Evolutionary conservation across 2,113 vertebrate species (phyloP), one percentile per base, ranked within the genome.

Genomic region (Leptosomus discolor): DNA sequence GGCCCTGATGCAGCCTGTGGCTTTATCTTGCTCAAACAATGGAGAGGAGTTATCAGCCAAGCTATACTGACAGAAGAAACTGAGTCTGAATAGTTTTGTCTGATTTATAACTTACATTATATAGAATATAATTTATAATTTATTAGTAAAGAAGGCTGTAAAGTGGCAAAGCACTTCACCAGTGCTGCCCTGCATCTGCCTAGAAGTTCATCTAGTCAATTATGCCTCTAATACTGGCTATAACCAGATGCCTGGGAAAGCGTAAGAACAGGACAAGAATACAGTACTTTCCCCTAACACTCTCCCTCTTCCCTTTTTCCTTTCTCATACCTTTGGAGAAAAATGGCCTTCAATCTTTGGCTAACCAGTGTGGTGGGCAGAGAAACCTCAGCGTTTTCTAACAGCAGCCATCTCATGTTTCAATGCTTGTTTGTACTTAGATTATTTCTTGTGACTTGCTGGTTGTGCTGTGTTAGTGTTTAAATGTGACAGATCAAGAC

Each of bases 331-430:
- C 24, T 82, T 56, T 60, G 30, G 48, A 57, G 22, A 1, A 64
- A 91, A 71, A 69, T 24, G n/a, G 26, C 48, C 60, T 89, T 83
- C 60, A 94, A 30, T 94, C 23, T 94, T 77, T 84, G 76, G 65
- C 87, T 96, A 69, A 85, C 77, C 90, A 88, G 21, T 91, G 90
- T 64, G 73, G 77, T 85, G 34, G 43, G 75, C 74, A 48, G 36
- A 65, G 39, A 95, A 95, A 90, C 92, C 77, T 87, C 90, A 82
- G 45, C 19, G 43, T 82, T 75, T 94, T 90, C 77, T 39, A 82
- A 15, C 43, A 50, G 50, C 15, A 53, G 11, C 16, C 53, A 5
- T 94, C 60, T 94, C 57, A 13, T 73, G 15, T 92, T 94, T 88
- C 92, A 88, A 1, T 75, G 69, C 45, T 79, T 82, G n/a, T 73